These are phyloP conservation scores for Trachythela sp. DNA, from an alignment of 64 coral and sea anemone genomes.

Conservation along the genomic window DNA sequence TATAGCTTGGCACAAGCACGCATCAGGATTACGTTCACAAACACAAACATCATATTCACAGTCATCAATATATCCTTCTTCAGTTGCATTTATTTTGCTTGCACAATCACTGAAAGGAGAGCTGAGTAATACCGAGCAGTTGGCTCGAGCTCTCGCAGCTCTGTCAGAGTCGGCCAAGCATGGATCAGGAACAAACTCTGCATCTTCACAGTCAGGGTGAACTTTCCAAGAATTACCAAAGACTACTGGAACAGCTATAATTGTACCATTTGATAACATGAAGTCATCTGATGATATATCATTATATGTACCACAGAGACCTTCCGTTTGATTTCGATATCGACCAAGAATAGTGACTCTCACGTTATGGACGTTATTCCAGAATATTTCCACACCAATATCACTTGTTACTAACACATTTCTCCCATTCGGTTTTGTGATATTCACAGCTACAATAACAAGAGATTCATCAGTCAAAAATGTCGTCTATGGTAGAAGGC, in stretches of 20 bases:
- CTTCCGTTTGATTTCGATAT: not conserved
- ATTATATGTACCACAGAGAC: constrained; percentile 8
- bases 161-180: not conserved
- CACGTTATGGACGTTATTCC: not conserved
- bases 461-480: no score
- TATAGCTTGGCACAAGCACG: no score
- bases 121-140: not conserved
- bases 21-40: not conserved
- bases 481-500: no score
- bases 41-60: constrained; percentile 6
- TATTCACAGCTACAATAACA: not conserved
- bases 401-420: not conserved
- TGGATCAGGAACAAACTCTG: not conserved
- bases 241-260: not conserved
- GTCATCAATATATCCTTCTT: not conserved
- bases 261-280: not conserved
- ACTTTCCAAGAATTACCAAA: constrained; percentile 18
- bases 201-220: not conserved
- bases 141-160: not conserved
- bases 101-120: not conserved
- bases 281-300: not conserved
- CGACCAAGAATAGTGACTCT: not conserved
- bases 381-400: not conserved
- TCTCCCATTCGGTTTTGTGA: not conserved
- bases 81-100: not conserved